Base-by-base conservation (phyloP, 1,140 invertebrate genomes). In the Aphaenogaster floridana region DNA sequence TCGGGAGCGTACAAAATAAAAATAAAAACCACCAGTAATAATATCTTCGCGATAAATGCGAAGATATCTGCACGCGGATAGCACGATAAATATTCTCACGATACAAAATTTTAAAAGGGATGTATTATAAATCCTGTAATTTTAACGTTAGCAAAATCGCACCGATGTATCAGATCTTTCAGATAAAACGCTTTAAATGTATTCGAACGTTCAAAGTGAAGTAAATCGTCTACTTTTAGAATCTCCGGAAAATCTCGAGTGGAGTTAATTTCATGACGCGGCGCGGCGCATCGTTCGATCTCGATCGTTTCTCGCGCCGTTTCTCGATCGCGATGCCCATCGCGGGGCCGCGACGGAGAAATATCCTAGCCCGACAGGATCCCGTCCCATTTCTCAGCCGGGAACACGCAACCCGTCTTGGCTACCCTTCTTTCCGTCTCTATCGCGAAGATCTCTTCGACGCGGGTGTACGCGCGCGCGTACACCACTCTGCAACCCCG, bases 351-450 rank as follows among this genome's bases (percentile, higher is more conserved):
- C 9, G 15, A 45, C 15, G 39, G 17, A 76, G 69, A 80, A 63
- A 77, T 89, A 89, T 79, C 54, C 76, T 17, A 48, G 48, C 78
- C 63, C 76, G 57, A 69, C 87, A 72, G 71, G 39, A 69, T n/a
- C 34, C 52, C 61, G 48, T 77, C 42, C 17, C 17, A 50, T 59
- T 87, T 64, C 39, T 59, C 79, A 63, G 39, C 34, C 45, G 54
- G 8, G 5, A 48, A 57, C 57, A 7, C 34, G 28, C 57, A 48
- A 90, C 52, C 78, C 21, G 2, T 34, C 45, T 21, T 45, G 61
- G 77, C 80, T 80, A 48, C 63, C 80, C 52, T 52, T 87, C 79
- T 78, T 63, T 64, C 63, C 13, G 45, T 59, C 39, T 61, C 39
- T 63, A 69, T 64, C 63, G 77, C 77, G 72, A 57, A 74, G 87